These are phyloP conservation scores for Glaucopsyche alexis DNA, from an alignment of 2,888 invertebrate species.

Conservation along the genomic window DNA sequence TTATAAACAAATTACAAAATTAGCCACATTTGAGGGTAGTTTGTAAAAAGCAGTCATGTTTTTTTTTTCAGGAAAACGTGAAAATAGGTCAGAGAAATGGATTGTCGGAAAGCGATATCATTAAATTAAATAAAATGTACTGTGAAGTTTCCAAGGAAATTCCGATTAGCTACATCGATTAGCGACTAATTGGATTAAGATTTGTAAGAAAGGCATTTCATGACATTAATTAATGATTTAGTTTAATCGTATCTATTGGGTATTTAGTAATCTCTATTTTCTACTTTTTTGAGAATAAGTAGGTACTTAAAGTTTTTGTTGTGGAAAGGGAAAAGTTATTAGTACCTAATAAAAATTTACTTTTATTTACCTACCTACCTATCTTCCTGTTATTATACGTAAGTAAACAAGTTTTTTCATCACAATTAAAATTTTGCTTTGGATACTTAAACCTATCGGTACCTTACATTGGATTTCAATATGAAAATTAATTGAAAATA, in stretches of 20 bases:
- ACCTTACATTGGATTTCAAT: too few relatives aligned
- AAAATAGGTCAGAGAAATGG: conserved; percentile 65
- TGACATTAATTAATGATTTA: not conserved
- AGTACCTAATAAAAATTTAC: too few relatives aligned
- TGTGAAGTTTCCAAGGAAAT: conserved; percentile 49
- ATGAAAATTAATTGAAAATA: too few relatives aligned
- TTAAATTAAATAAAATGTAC: conserved; percentile 69
- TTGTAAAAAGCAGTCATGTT: not conserved
- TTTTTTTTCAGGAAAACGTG: conserved; percentile 55
- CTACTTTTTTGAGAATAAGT: too few relatives aligned
- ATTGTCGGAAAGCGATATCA: conserved; percentile 62
- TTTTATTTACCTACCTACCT: too few relatives aligned
- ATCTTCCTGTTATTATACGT: too few relatives aligned
- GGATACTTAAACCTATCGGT: too few relatives aligned
- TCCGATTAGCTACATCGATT: conserved; percentile 34
- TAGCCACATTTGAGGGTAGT: not conserved
- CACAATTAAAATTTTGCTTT: too few relatives aligned
- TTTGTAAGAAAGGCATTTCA: not conserved
- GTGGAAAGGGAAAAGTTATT: too few relatives aligned
- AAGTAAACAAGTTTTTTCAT: too few relatives aligned
- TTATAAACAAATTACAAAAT: not conserved
- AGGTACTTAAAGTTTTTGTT: too few relatives aligned
- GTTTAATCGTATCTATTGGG: not conserved
- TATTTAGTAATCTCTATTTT: not conserved
- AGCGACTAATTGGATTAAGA: conserved; percentile 12